These are phyloP conservation scores for Melolontha melolontha DNA, from an alignment of 2,888 invertebrate genomes.

Conservation along the genomic window DNA sequence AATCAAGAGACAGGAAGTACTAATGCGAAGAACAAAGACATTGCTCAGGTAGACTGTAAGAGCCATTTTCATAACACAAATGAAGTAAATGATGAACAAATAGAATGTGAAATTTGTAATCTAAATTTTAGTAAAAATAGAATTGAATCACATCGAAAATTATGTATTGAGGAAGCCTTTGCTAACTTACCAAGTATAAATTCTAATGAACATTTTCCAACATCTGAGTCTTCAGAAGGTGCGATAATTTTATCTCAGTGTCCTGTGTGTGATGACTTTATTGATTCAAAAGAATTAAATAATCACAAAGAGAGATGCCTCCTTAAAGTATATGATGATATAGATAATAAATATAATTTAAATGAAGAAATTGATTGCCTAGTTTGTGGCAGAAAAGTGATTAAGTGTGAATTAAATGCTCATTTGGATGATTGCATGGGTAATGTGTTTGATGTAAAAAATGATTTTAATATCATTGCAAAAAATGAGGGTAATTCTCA, in stretches of 20 bases:
- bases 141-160: conserved; percentile 58
- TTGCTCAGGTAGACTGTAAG: conserved; percentile 60
- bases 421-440: conserved; percentile 65
- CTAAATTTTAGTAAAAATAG: conserved; percentile 57
- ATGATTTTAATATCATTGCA: conserved; percentile 21
- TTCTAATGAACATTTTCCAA: background rate
- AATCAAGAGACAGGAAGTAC: conserved; percentile 19
- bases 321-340: conserved; percentile 65
- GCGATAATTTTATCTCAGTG: conserved; percentile 36
- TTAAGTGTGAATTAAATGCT: conserved; percentile 59
- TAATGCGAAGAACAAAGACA: conserved; percentile 50
- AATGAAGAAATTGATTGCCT: conserved; percentile 60
- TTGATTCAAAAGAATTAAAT: conserved; percentile 54
- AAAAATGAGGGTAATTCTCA: conserved; percentile 54
- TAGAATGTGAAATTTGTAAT: conserved; percentile 68
- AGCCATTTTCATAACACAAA: conserved; percentile 48
- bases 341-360: conserved; percentile 58
- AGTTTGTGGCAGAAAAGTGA: conserved; percentile 62
- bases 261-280: conserved; percentile 43
- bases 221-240: background rate
- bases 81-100: conserved; percentile 53
- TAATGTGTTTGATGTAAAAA: conserved; percentile 61
- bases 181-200: background rate
- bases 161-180: conserved; percentile 28
- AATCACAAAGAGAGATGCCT: conserved; percentile 69